Evolutionary conservation across 1,140 invertebrate genomes (phyloP).

Genomic region (Leptopilina boulardi): DNA sequence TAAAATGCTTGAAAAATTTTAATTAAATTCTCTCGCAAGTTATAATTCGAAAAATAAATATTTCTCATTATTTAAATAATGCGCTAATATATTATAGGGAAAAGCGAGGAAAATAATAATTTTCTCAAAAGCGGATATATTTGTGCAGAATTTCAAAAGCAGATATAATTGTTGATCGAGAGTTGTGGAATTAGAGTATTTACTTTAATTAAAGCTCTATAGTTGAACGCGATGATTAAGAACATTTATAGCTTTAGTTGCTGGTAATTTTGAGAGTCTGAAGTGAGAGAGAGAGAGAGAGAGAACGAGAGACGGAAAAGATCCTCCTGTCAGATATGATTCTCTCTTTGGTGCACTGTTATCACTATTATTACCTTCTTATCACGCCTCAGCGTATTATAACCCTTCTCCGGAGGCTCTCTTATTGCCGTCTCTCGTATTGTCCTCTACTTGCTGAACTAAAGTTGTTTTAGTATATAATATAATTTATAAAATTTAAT

Average conservation of each 20-base stretch:
- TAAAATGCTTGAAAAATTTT: no score
- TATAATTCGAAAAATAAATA: no score
- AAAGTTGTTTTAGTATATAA: conserved; percentile 8
- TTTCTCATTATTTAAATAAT: no score
- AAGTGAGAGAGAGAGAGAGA: not conserved
- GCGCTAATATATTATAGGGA: no score
- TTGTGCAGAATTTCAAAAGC: not conserved
- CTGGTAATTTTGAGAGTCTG: not conserved
- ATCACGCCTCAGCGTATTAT: conserved; percentile 12
- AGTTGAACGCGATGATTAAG: conserved; percentile 8
- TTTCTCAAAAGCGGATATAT: not conserved
- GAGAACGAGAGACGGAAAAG: not conserved
- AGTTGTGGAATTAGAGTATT: conserved; percentile 1
- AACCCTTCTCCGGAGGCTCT: not conserved
- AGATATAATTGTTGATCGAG: not conserved
- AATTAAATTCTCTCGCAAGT: no score
- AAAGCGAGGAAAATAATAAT: not conserved
- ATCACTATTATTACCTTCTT: conserved; percentile 27
- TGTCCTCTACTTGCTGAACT: not conserved
- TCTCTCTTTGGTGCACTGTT: conserved; percentile 17
- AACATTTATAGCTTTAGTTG: conserved; percentile 6
- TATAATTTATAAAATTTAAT: not conserved
- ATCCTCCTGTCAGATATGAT: conserved; percentile 28
- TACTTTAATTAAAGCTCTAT: conserved; percentile 14
- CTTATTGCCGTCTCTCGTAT: not conserved